A percentile compares a stretch with the other conserved stretches of the same genome.
Evolutionary conservation across 2,888 invertebrate genomes (phyloP).

Genomic region (Agonopterix alstromeriana): DNA sequence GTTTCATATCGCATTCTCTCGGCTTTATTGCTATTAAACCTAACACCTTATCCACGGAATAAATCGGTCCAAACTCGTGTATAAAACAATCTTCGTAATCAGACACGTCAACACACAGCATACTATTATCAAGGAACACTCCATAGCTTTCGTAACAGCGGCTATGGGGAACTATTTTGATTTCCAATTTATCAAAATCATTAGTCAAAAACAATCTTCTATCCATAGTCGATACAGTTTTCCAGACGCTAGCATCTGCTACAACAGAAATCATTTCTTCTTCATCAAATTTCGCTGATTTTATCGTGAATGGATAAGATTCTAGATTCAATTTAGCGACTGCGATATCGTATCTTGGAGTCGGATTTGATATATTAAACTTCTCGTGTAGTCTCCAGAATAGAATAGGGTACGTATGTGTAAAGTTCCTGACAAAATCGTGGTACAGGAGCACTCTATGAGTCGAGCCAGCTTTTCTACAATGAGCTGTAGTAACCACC

Average conservation of each 20-base stretch:
- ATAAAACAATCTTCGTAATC: slow-evolving; percentile 51
- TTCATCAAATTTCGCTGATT: slow-evolving; percentile 38
- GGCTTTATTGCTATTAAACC: slow-evolving; percentile 48
- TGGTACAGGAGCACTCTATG: slow-evolving; percentile 47
- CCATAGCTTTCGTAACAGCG: slow-evolving; percentile 47
- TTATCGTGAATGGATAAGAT: slow-evolving; percentile 24
- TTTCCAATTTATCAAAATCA: slow-evolving; percentile 37
- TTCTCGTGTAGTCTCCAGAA: slow-evolving; percentile 56
- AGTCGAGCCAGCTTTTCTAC: slow-evolving; percentile 33
- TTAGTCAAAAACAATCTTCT: slow-evolving; percentile 50
- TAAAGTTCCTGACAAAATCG: slow-evolving; percentile 42
- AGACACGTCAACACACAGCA: slow-evolving; percentile 50
- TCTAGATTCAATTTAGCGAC: slow-evolving; percentile 49
- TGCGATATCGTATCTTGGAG: slow-evolving; percentile 46
- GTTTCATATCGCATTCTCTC: slow-evolving; percentile 38
- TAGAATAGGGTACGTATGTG: slow-evolving; percentile 44
- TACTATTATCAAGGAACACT: slow-evolving; percentile 33
- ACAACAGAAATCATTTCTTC: background rate
- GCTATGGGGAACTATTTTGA: slow-evolving; percentile 18
- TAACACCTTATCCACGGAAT: slow-evolving; percentile 36
- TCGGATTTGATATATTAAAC: slow-evolving; percentile 30
- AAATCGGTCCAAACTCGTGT: slow-evolving; percentile 60
- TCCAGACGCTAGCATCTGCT: slow-evolving; percentile 50
- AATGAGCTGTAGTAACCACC: slow-evolving; percentile 58
- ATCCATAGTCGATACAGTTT: slow-evolving; percentile 55